Percentiles rank a stretch among this genome's conserved stretches.
phyloP scores from a whole-genome alignment of 2,888 invertebrate genomes.

The Elysia crispata region DNA sequence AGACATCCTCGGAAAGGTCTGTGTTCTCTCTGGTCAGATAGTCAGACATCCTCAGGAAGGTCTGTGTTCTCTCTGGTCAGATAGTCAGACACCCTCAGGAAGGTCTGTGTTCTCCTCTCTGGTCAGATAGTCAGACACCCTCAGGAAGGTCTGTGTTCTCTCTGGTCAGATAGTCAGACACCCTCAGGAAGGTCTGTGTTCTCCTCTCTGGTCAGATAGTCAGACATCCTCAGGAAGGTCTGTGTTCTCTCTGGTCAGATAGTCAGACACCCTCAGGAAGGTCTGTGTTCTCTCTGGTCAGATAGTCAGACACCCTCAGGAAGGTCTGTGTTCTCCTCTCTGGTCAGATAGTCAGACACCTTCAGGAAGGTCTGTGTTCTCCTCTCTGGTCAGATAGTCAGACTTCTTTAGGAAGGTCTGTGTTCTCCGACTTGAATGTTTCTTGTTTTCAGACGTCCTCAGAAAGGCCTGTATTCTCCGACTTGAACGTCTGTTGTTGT shows the following conservation, averaged over 20 bases:
- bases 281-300: too few relatives aligned
- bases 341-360: background rate
- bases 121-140: slow-evolving; percentile 52
- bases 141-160: too few relatives aligned
- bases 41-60: slow-evolving; percentile 17
- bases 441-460: background rate
- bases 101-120: slow-evolving; percentile 28
- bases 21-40: slow-evolving; percentile 52
- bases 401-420: too few relatives aligned
- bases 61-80: too few relatives aligned
- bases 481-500: too few relatives aligned
- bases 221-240: slow-evolving; percentile 15
- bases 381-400: slow-evolving; percentile 53
- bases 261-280: too few relatives aligned
- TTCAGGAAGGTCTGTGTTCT: background rate
- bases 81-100: background rate
- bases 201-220: slow-evolving; percentile 51
- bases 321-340: too few relatives aligned
- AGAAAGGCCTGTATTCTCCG: background rate
- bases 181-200: background rate
- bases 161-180: background rate
- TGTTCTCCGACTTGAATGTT: too few relatives aligned
- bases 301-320: slow-evolving; percentile 45
- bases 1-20: too few relatives aligned
- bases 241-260: too few relatives aligned